Base-by-base conservation (phyloP, 2,113 vertebrate genomes). In the Haliaeetus leucogaster region DNA sequence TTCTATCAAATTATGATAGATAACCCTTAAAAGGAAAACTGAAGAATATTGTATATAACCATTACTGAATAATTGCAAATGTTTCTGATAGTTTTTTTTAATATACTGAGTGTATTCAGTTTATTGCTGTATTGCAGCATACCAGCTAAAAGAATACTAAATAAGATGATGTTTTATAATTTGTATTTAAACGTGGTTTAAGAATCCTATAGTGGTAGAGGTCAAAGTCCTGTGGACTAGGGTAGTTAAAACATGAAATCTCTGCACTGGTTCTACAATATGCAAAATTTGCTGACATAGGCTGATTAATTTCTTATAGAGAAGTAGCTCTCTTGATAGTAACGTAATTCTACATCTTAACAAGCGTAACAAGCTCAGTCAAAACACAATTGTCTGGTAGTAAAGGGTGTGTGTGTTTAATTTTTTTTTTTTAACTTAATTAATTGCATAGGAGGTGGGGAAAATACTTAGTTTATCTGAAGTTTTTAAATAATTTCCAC, bases 251-350 rank as follows among this genome's bases (percentile, higher is more conserved):
- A n/a, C 30, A 15, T 71, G 40, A n/a, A 68, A 47, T 70, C 18
- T 56, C 40, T 25, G 30, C 23, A 17, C 0, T 0, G 8, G 7
- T 78, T 47, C 30, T 79, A 6, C 40, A 45, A 2, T 26, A 14
- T 7, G 13, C 10, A 20, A 29, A 67, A 50, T 10, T 48, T 58
- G 48, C 34, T 77, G 18, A 6, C 34, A 19, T n/a, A 78, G 55
- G 30, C n/a, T 52, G 27, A 70, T 72, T 19, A 5, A 21, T 30
- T 71, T 86, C 27, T 76, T 66, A 29, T 5, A n/a, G 43, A 53
- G 25, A 77, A 61, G 27, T 50, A 72, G 38, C 13, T 86, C 22
- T 71, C 56, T 71, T 45, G 13, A 4, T 19, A 86, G 25, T 26
- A 20, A 22, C 55, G 5, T 13, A 86, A 61, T 86, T 94, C 34